Base-by-base conservation (phyloP, 2,113 vertebrate species). In the Aythya baeri region DNA sequence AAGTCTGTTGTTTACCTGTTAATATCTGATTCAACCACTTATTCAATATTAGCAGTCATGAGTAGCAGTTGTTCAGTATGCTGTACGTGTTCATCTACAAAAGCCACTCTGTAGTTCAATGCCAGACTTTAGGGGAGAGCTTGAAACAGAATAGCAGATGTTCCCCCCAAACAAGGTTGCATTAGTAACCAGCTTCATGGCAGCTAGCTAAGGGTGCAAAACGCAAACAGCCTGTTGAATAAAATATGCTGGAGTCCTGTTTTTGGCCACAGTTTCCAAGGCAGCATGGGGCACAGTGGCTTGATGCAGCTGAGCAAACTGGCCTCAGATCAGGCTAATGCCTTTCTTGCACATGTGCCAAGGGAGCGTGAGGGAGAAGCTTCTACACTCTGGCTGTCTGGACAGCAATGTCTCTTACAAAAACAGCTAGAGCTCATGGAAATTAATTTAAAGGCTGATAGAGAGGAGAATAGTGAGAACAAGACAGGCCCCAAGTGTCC, bases 1-100 rank as follows among this genome's bases (percentile, higher is more conserved):
- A 32, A 38, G 21, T 36, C 11, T 49, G 41, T 58, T 62, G 34
- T 49, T 81, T 75, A 67, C 7, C 1, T 29, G 15, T 75, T 63
- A 67, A 59, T 46, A 36, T 78, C 52, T 72, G 22, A 86, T 71
- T 61, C 22, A 81, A 6, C 7, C 0, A 3, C 38, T 38, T 71
- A 11, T n/a, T 83, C 26, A 8, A 0, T 41, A n/a, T 44, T 34
- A n/a, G 31, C 17, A 50, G 41, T 18, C 50, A 67, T 3, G 25
- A 59, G 12, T 18, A 65, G 49, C 6, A 58, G 68, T 25, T 83
- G 10, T 25, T 65, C 12, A 3, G 58, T 72, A 20, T 27, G 55
- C 31, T 61, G 0, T 16, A 8, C 31, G 34, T 3, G 15, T 17
- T n/a, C 1, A 0, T 5, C 7, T 18, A 0, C 27, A 58, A 61